Evolutionary conservation across 2,888 invertebrate species (phyloP).

Genomic region (Acheta domesticus): DNA sequence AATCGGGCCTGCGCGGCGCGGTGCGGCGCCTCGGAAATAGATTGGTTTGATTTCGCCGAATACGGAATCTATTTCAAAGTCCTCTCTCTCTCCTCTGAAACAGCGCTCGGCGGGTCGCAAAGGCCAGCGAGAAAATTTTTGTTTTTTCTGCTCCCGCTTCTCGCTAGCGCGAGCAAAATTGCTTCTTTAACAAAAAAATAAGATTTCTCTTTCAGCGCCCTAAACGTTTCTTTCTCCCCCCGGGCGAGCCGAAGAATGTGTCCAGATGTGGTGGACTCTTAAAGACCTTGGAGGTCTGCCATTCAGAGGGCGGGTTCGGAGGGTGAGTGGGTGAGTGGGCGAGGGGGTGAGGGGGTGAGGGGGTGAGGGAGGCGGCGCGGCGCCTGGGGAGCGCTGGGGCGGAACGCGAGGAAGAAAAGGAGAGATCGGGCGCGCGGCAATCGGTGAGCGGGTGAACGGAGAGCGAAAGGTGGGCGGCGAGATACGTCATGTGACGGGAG

Average conservation of each 20-base stretch:
- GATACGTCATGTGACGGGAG: background rate
- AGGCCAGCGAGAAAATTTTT: background rate
- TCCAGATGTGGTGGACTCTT: constrained; percentile 9
- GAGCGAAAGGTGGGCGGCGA: background rate
- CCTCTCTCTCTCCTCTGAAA: background rate
- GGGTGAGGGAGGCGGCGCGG: background rate
- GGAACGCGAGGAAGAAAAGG: background rate
- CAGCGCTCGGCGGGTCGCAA: background rate
- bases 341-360: background rate
- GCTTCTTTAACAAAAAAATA: constrained; percentile 2
- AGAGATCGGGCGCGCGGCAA: background rate
- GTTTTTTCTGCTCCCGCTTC: background rate
- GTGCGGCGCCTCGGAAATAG: background rate
- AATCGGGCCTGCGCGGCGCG: background rate
- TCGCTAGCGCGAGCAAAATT: background rate
- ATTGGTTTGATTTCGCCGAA: constrained; percentile 18
- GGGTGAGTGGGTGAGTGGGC: background rate
- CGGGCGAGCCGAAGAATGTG: background rate
- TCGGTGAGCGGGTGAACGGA: background rate
- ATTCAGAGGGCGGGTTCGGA: background rate
- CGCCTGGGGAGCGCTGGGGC: background rate
- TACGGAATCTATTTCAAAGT: constrained; percentile 18
- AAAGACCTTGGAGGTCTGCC: background rate
- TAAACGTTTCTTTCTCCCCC: background rate
- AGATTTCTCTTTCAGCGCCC: background rate